phyloP scores from a whole-genome alignment of 2,888 invertebrate genomes.

The Aphrophora alni region DNA sequence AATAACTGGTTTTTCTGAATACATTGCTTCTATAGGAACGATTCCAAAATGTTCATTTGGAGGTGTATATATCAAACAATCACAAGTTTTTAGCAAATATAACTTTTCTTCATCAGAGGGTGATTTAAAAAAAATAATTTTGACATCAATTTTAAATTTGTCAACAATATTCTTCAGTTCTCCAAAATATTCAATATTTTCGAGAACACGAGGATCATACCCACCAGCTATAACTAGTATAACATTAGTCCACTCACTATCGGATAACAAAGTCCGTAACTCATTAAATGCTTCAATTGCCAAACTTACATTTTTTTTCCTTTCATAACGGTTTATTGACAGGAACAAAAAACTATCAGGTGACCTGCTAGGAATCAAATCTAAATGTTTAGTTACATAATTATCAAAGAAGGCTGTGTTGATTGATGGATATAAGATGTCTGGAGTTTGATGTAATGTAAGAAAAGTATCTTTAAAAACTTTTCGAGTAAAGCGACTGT shows the following conservation, averaged over 20 bases:
- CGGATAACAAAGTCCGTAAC: slow-evolving; percentile 63
- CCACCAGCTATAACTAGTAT: slow-evolving; percentile 95
- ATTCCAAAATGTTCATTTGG: slow-evolving; percentile 98
- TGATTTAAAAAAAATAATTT: slow-evolving; percentile 85
- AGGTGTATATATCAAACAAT: slow-evolving; percentile 92
- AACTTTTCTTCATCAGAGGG: slow-evolving; percentile 86
- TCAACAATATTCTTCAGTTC: slow-evolving; percentile 74
- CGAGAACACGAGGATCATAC: slow-evolving; percentile 85
- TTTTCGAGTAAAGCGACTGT: slow-evolving; percentile 93
- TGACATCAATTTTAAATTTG: slow-evolving; percentile 69
- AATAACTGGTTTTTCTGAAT: slow-evolving; percentile 88
- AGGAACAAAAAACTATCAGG: slow-evolving; percentile 70
- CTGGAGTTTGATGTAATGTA: slow-evolving; percentile 70
- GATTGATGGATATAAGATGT: slow-evolving; percentile 94
- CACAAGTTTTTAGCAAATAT: slow-evolving; percentile 75
- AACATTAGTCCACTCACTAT: slow-evolving; percentile 68
- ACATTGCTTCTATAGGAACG: slow-evolving; percentile 99
- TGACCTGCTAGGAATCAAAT: slow-evolving; percentile 51
- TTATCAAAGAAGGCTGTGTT: slow-evolving; percentile 76
- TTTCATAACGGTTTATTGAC: slow-evolving; percentile 96
- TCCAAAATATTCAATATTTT: slow-evolving; percentile 85
- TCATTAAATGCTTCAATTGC: slow-evolving; percentile 82
- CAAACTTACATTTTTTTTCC: slow-evolving; percentile 92
- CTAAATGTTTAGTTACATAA: slow-evolving; percentile 51
- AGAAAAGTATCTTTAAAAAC: slow-evolving; percentile 88